phyloP scores from a whole-genome alignment of 1,140 invertebrate species.

The Choristoneura fumiferana region DNA sequence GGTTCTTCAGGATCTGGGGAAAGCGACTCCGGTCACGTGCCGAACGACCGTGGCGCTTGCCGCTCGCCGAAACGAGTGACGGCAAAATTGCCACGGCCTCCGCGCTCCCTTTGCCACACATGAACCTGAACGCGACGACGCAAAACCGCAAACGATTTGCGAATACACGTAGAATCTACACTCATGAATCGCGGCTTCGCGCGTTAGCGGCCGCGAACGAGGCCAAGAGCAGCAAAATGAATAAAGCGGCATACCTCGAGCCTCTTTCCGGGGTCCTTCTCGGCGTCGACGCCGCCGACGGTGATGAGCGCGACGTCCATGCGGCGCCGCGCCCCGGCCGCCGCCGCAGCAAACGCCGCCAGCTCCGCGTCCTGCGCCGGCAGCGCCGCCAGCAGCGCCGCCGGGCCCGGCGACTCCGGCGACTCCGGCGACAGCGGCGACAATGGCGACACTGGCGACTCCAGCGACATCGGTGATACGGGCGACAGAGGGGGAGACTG shows the following conservation, averaged over 20 bases:
- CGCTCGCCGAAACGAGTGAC: too few species aligned
- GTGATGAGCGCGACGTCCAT: conserved; percentile 84
- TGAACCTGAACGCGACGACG: too few species aligned
- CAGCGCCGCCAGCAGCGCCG: conserved; percentile 35
- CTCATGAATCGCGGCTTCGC: too few species aligned
- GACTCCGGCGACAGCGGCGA: background rate
- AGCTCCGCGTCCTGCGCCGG: conserved; percentile 72
- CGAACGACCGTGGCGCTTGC: too few species aligned
- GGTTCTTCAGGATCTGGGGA: conserved; percentile 81
- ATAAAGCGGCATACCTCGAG: conserved; percentile 78
- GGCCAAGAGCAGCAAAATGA: too few species aligned
- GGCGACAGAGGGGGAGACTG: background rate
- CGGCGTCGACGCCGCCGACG: conserved; percentile 82
- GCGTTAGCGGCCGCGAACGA: too few species aligned
- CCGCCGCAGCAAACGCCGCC: conserved; percentile 79
- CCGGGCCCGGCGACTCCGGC: background rate
- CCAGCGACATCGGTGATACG: background rate
- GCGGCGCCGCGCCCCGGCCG: conserved; percentile 82
- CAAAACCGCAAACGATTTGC: too few species aligned
- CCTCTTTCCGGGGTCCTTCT: conserved; percentile 82
- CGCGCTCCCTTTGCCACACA: too few species aligned
- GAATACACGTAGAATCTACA: too few species aligned
- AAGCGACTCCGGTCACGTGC: background rate
- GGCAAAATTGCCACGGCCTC: too few species aligned
- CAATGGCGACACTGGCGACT: background rate